Percentiles rank a stretch among this genome's conserved stretches.
Evolutionary conservation across 2,888 invertebrate species (phyloP).

Genomic region (Anodontia alba): DNA sequence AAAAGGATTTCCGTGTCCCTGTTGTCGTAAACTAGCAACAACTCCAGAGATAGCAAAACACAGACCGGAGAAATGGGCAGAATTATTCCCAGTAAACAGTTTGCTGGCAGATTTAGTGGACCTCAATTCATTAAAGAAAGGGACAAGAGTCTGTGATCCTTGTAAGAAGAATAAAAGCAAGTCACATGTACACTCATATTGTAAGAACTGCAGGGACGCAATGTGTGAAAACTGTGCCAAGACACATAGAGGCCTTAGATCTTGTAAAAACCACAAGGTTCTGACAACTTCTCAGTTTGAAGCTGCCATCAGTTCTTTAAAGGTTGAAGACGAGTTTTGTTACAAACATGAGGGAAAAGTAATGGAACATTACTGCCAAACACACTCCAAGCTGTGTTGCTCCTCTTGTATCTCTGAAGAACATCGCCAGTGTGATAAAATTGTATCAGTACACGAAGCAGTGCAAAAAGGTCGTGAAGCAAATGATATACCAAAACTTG

Average conservation of each 20-base stretch:
- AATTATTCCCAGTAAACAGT: conserved; percentile 65
- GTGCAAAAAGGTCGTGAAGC: conserved; percentile 50
- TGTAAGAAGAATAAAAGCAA: conserved; percentile 60
- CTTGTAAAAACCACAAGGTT: conserved; percentile 64
- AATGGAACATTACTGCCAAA: conserved; percentile 60
- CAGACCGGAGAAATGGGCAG: conserved; percentile 58
- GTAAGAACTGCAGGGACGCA: conserved; percentile 67
- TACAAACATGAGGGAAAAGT: conserved; percentile 54
- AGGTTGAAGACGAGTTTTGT: conserved; percentile 64
- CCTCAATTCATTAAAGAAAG: conserved; percentile 59
- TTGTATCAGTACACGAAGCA: conserved; percentile 57
- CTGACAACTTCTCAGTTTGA: conserved; percentile 55
- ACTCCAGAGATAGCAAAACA: conserved; percentile 43
- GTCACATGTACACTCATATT: conserved; percentile 59
- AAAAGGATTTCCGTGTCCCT: conserved; percentile 58
- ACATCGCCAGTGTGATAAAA: conserved; percentile 63
- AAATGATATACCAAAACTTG: conserved; percentile 50
- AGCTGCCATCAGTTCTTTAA: conserved; percentile 60
- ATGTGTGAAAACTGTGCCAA: conserved; percentile 64
- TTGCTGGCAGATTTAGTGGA: conserved; percentile 63
- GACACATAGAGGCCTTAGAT: conserved; percentile 63
- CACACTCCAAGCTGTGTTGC: conserved; percentile 62
- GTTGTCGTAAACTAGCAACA: conserved; percentile 53
- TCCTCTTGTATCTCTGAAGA: conserved; percentile 62
- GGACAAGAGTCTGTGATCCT: conserved; percentile 62